Base-by-base conservation (phyloP, 2,113 vertebrate genomes). In the Panthera leo region DNA sequence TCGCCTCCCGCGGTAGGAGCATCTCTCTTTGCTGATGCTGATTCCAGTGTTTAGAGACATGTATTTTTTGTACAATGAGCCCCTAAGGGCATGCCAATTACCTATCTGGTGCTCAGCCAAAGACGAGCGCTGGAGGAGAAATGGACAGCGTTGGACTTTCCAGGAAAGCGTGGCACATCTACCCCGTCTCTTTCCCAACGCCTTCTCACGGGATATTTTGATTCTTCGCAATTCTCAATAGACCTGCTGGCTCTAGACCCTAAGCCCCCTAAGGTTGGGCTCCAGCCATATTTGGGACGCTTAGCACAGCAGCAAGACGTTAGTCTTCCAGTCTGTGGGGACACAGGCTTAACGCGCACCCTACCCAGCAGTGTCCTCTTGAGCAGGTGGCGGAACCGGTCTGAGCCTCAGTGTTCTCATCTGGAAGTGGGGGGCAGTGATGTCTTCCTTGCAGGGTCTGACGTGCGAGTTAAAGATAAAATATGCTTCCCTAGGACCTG, bases 1-100 rank as follows among this genome's bases (percentile, higher is more conserved):
- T 23, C 0, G 0, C 34, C 13, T 27, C 14, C 19, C 1, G 3
- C 0, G 0, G 23, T 5, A 23, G 29, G 18, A 42, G 16, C 55
- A 31, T 51, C 84, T 86, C 65, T 65, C 71, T 80, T 84, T 53
- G 21, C 27, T 11, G 71, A 67, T 21, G 21, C 45, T 78, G 71
- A 89, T 39, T 90, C n/a, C 23, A 14, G 14, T 21, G 21, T 67
- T 61, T 79, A 65, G 61, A 91, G 71, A 51, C 7, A 1, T 7
- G 6, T 13, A 3, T 45, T 87, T 76, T 84, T 89, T 53, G 7
- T 51, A 34, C 55, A n/a, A 1, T 8, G 55, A 95, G 9, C 12
- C 34, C 75, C 87, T 92, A 63, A 73, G 61, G 21, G 23, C 10
- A 58, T 13, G 3, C 34, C 31, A 71, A 0, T 80, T 73, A 94